Conservation (phyloP, 1,140 invertebrate species). For the Pseudomyrmex sp. region DNA sequence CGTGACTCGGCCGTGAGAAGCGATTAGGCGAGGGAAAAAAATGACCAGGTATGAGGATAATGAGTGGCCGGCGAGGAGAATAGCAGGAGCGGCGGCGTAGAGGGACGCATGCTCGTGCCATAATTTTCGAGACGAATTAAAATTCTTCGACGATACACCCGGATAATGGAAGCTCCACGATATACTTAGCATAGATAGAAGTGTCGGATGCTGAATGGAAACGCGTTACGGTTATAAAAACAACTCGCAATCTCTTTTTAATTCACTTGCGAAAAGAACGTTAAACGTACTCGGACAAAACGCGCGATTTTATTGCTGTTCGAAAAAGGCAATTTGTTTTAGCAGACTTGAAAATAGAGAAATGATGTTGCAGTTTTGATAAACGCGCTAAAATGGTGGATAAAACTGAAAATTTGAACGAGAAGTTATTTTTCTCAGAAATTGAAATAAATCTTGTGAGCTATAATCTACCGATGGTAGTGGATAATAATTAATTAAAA, state of each 20-base stretch:
- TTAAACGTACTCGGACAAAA: neutral
- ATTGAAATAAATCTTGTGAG: too few relatives aligned
- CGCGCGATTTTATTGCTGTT: neutral
- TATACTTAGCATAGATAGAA: slow-evolving; percentile 24
- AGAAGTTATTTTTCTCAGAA: too few relatives aligned
- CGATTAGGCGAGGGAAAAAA: slow-evolving; percentile 69
- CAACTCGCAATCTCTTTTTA: neutral
- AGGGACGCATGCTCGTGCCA: slow-evolving; percentile 68
- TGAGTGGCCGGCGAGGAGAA: slow-evolving; percentile 71
- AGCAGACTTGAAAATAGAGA: neutral
- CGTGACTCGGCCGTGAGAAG: slow-evolving; percentile 76
- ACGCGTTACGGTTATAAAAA: slow-evolving; percentile 10
- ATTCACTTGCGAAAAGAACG: neutral
- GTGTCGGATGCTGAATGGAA: neutral
- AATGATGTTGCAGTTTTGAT: neutral
- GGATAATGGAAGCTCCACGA: slow-evolving; percentile 59
- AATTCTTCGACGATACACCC: slow-evolving; percentile 69
- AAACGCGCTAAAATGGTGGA: too few relatives aligned
- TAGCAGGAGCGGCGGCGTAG: slow-evolving; percentile 31
- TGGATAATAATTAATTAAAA: too few relatives aligned
- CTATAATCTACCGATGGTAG: too few relatives aligned
- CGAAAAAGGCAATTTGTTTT: neutral
- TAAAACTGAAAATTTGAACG: too few relatives aligned
- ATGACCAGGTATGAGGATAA: slow-evolving; percentile 73
- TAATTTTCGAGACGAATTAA: slow-evolving; percentile 80